Conservation (phyloP, 2,113 vertebrate species). For the Melozone crissalis region DNA sequence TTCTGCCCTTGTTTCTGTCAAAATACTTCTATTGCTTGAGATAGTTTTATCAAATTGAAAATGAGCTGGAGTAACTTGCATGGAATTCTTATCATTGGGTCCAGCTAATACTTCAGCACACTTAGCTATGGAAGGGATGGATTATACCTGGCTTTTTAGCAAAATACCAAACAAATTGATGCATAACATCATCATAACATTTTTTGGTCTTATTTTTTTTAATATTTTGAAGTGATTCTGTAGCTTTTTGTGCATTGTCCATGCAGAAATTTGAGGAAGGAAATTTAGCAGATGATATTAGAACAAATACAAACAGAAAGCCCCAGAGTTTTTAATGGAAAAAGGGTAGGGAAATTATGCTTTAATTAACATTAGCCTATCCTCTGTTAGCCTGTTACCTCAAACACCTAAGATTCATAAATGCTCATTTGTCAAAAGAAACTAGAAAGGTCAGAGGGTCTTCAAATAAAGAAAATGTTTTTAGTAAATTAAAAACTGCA, state of each 20-base stretch:
- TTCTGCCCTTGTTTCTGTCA: neutral
- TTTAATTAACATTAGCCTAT: neutral
- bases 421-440: fast-evolving
- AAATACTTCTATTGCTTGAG: neutral
- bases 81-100: neutral
- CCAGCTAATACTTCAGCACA: neutral
- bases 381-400: no score
- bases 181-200: neutral
- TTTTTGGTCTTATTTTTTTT: neutral
- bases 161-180: neutral
- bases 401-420: neutral
- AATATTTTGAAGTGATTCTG: neutral
- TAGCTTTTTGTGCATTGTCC: neutral
- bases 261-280: neutral
- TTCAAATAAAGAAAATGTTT: neutral
- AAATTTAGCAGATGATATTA: neutral
- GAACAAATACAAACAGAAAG: neutral
- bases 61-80: neutral
- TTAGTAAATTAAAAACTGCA: neutral
- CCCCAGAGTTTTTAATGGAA: neutral
- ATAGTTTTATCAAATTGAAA: neutral
- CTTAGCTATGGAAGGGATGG: neutral
- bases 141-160: neutral
- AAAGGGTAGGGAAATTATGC: neutral
- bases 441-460: neutral